Evolutionary conservation across 2,113 vertebrate genomes (phyloP).

Genomic region (Psilopogon haemacephalus): DNA sequence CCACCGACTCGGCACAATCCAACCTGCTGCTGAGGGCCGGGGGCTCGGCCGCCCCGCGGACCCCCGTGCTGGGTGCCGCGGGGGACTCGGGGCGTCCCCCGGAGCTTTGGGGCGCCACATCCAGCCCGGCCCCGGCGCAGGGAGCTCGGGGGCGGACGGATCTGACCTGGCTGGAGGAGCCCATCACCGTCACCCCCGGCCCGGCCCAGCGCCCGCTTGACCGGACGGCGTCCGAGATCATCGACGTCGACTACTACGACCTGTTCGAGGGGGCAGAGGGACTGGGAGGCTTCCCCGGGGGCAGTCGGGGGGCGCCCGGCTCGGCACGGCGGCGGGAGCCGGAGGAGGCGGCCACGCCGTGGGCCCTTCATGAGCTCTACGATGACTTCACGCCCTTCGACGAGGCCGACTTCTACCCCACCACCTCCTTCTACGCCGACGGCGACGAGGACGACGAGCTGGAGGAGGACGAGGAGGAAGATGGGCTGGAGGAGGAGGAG

Average conservation of each 20-base stretch:
- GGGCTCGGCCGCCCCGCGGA: background rate
- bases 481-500: constrained; percentile 68
- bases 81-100: background rate
- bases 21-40: constrained; percentile 69
- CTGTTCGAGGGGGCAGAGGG: constrained; percentile 68
- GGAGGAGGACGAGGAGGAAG: constrained; percentile 59
- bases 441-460: constrained; percentile 73
- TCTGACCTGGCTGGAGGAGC: constrained; percentile 66
- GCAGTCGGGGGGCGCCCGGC: constrained; percentile 66
- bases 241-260: constrained; percentile 87
- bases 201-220: constrained; percentile 33
- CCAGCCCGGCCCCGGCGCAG: constrained; percentile 63
- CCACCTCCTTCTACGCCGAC: constrained; percentile 82
- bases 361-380: constrained; percentile 84
- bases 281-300: constrained; percentile 66
- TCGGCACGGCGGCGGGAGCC: constrained; percentile 1
- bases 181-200: constrained; percentile 36
- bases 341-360: constrained; percentile 79
- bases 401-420: constrained; percentile 83
- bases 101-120: background rate
- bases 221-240: constrained; percentile 61
- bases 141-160: constrained; percentile 59
- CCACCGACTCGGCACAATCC: constrained; percentile 70
- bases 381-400: constrained; percentile 90
- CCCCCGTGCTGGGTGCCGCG: background rate